Evolutionary conservation across 1,140 invertebrate species (phyloP), one percentile per base, ranked within the genome.

Genomic region (Bicyclus anynana): DNA sequence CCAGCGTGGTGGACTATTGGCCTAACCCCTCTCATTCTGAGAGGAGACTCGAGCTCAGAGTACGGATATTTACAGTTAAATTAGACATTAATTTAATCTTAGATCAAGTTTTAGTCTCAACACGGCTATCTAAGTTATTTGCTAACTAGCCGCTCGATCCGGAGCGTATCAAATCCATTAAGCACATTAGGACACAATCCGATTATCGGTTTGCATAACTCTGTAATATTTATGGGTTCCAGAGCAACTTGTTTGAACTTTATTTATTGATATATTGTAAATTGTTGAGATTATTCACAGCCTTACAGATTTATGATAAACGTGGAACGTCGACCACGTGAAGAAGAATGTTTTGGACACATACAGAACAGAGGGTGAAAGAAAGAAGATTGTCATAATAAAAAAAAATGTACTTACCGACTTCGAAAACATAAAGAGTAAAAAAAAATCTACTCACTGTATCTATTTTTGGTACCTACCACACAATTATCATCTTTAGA

Each of bases 201-300:
- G 37, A 16, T 40, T 40, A 40, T 40, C 37, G 17, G 16, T 40
- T 40, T 40, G 37, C 37, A 16, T 40, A 40, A 40, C 13, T 40
- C 12, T 40, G 9, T 17, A 40, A 40, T 40, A 40, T 40, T 40
- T 40, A 40, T 40, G 37, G 12, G 13, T 14, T 40, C 12, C 5
- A 9, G 16, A 40, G 17, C 37, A 17, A 40, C 5, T 40, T 40
- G 13, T 40, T 37, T 1, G 3, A 4, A 40, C 5, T 40, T 40
- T 40, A 14, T 16, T 16, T 17, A 17, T 40, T 40, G 37, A 40
- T 13, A 17, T 40, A 17, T 40, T 40, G 17, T 16, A 40, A 16
- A 5, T 40, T 40, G 37, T 16, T 5, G 37, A 5, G 17, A 40
- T 40, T 40, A 16, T 14, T 40, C 6, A 16, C 14, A 1, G 13